phyloP scores from a whole-genome alignment of 2,888 invertebrate genomes.

The Limnephilus rhombicus region DNA sequence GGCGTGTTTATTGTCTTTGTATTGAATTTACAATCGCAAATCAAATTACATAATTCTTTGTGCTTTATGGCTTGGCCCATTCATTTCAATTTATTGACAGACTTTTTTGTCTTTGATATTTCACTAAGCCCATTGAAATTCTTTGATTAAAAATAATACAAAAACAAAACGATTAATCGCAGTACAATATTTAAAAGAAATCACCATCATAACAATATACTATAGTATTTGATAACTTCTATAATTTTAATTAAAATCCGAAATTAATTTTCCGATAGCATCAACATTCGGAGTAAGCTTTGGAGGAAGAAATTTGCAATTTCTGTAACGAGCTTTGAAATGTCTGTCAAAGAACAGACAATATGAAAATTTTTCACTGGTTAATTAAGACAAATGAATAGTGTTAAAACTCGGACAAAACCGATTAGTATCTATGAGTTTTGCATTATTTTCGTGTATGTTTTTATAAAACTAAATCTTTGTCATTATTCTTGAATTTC shows the following conservation, averaged over 20 bases:
- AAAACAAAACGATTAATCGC: background rate
- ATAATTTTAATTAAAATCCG: background rate
- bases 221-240: background rate
- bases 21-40: conserved; percentile 1
- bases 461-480: too few relatives aligned
- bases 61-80: background rate
- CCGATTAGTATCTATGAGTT: background rate
- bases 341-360: too few relatives aligned
- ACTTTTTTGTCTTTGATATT: background rate
- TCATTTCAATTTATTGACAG: background rate
- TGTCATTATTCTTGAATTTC: too few relatives aligned
- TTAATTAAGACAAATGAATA: background rate
- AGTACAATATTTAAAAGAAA: background rate
- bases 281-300: background rate
- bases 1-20: conserved; percentile 29
- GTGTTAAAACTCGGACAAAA: background rate
- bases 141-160: background rate
- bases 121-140: background rate
- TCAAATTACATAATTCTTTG: background rate
- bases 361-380: background rate
- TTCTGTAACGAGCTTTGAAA: too few relatives aligned
- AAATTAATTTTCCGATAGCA: background rate
- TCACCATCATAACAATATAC: too few relatives aligned
- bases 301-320: background rate
- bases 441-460: too few relatives aligned